Conservation (phyloP, 2,888 invertebrate genomes). For the Byasa hedistus region DNA sequence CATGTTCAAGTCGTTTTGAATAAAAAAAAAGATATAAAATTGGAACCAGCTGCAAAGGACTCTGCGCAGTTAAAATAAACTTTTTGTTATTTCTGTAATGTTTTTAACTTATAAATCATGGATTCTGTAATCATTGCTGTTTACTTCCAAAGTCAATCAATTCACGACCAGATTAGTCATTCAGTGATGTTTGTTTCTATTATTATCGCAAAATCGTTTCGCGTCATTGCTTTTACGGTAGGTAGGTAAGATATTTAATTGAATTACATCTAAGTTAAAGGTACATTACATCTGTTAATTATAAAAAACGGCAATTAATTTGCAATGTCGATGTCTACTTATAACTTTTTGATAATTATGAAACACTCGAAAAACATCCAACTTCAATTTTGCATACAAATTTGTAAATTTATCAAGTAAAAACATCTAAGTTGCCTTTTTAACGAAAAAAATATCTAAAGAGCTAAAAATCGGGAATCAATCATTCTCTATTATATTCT, state of each 20-base stretch:
- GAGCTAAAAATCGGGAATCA: neutral
- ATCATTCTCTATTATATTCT: neutral
- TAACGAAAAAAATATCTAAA: neutral
- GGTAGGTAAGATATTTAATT: neutral
- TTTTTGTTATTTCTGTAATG: neutral
- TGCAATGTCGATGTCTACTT: neutral
- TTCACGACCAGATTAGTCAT: neutral
- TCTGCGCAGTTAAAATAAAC: neutral
- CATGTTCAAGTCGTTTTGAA: neutral
- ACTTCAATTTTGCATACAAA: too few relatives aligned
- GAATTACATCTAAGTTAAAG: constrained; percentile 7
- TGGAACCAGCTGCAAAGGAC: neutral
- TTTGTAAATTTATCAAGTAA: too few relatives aligned
- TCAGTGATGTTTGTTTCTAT: constrained; percentile 15
- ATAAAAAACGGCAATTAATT: neutral
- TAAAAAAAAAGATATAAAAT: neutral
- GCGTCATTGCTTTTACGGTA: neutral
- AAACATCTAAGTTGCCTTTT: too few relatives aligned
- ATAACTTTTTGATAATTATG: neutral
- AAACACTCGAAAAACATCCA: too few relatives aligned
- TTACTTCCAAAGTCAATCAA: neutral
- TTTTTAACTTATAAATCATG: neutral
- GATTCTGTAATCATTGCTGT: too few relatives aligned
- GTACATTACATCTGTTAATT: neutral
- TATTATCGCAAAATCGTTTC: constrained; percentile 14